These are phyloP conservation scores for Tapirus indicus DNA, from an alignment of 2,797 vertebrate genomes.

Conservation along the genomic window DNA sequence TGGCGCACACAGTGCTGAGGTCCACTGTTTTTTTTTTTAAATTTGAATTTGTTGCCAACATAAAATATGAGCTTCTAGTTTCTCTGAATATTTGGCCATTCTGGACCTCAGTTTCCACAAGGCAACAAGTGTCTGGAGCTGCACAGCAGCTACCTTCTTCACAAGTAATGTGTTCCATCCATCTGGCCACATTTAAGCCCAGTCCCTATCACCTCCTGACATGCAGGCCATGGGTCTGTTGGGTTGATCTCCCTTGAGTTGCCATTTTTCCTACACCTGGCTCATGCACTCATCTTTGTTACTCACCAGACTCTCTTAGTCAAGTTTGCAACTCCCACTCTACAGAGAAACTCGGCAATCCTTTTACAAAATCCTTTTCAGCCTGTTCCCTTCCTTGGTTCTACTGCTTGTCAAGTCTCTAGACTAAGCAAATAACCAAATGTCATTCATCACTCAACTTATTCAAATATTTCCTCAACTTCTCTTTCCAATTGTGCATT, in stretches of 20 bases:
- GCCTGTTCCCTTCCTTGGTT: background rate
- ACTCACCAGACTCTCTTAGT: background rate
- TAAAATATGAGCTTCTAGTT: conserved; percentile 46
- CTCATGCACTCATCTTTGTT: background rate
- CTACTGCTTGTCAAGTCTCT: background rate
- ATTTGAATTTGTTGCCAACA: conserved; percentile 56
- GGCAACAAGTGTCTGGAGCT: background rate
- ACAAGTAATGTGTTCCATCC: background rate
- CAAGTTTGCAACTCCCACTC: background rate
- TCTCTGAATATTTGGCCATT: conserved; percentile 45
- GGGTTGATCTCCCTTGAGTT: background rate
- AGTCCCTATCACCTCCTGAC: background rate
- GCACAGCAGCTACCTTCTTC: background rate
- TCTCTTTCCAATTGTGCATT: background rate
- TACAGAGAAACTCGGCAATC: background rate
- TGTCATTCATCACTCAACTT: background rate
- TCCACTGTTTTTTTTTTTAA: background rate
- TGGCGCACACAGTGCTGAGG: conserved; percentile 36
- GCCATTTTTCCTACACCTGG: background rate
- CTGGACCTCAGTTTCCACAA: background rate
- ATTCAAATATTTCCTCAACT: background rate
- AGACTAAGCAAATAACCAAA: background rate
- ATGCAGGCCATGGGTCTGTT: background rate
- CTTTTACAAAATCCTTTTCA: background rate
- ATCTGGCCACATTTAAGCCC: background rate